Percentiles rank a stretch among this genome's conserved stretches.
These are phyloP conservation scores for Gephyroberyx darwinii DNA, from an alignment of 2,797 vertebrate genomes.

Conservation along the genomic window DNA sequence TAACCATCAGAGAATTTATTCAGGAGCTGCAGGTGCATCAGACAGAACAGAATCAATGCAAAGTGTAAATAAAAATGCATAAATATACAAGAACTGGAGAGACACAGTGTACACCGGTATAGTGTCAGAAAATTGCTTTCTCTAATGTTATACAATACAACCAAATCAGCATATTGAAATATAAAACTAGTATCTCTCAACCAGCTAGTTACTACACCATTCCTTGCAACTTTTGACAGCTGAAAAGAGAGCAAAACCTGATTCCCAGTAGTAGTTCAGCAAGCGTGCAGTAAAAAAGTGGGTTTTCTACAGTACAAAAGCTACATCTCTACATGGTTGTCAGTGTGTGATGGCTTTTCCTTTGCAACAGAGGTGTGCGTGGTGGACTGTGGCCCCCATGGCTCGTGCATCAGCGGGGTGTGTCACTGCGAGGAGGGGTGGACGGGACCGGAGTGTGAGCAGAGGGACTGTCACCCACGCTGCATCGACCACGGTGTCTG, in stretches of 20 bases:
- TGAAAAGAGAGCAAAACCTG: no score
- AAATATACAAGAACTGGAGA: no score
- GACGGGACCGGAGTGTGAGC: slow-evolving; percentile 90
- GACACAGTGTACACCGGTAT: no score
- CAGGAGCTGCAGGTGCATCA: slow-evolving; percentile 39
- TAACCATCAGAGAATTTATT: slow-evolving; percentile 36
- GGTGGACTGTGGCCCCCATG: slow-evolving; percentile 91
- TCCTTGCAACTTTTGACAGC: no score
- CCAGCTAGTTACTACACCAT: no score
- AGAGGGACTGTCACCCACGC: slow-evolving; percentile 94
- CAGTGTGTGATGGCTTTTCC: neutral
- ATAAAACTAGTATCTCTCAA: no score
- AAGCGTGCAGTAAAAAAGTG: neutral
- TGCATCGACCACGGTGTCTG: slow-evolving; percentile 96
- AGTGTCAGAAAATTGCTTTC: no score
- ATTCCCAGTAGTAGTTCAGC: no score
- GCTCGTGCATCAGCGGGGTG: slow-evolving; percentile 90
- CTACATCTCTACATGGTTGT: slow-evolving; percentile 47
- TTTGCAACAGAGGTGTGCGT: slow-evolving; percentile 87
- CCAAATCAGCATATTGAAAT: no score
- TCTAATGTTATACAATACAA: no score
- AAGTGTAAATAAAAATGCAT: no score
- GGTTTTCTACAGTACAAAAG: slow-evolving; percentile 32
- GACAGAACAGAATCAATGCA: slow-evolving; percentile 24
- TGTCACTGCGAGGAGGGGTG: slow-evolving; percentile 98